Evolutionary conservation across 2,888 invertebrate genomes (phyloP).

Genomic region (Hipparchia semele): DNA sequence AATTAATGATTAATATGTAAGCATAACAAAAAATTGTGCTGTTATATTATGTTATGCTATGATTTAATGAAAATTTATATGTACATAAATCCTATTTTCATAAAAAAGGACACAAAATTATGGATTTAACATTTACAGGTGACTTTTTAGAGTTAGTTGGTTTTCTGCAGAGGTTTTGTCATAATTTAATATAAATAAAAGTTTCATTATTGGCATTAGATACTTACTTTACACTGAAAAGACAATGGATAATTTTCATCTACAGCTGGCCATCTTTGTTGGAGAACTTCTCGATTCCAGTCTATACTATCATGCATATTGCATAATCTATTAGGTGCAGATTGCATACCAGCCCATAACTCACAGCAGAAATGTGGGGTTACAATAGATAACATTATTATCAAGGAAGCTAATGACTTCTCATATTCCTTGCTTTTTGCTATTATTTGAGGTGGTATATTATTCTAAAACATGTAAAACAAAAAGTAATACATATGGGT

Average conservation of each 20-base stretch:
- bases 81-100: too few relatives aligned
- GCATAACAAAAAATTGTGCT: too few relatives aligned
- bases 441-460: slow-evolving; percentile 83
- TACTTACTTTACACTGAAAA: slow-evolving; percentile 84
- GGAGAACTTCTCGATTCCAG: slow-evolving; percentile 87
- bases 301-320: slow-evolving; percentile 75
- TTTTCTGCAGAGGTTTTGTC: too few relatives aligned
- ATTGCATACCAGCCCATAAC: slow-evolving; percentile 91
- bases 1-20: slow-evolving; percentile 6
- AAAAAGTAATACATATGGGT: background rate
- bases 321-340: slow-evolving; percentile 84
- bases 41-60: too few relatives aligned
- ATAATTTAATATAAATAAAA: too few relatives aligned
- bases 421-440: slow-evolving; percentile 89
- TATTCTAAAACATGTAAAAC: slow-evolving; percentile 70
- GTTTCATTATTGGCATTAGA: too few relatives aligned
- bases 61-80: too few relatives aligned
- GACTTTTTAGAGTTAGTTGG: too few relatives aligned
- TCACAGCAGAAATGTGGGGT: slow-evolving; percentile 96
- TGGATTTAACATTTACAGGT: too few relatives aligned
- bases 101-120: background rate
- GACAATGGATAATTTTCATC: slow-evolving; percentile 87
- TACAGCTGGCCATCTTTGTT: slow-evolving; percentile 91
- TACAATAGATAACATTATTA: slow-evolving; percentile 94
- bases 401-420: slow-evolving; percentile 88